Base-by-base conservation (phyloP, 2,113 vertebrate genomes). In the Bufo gargarizans region DNA sequence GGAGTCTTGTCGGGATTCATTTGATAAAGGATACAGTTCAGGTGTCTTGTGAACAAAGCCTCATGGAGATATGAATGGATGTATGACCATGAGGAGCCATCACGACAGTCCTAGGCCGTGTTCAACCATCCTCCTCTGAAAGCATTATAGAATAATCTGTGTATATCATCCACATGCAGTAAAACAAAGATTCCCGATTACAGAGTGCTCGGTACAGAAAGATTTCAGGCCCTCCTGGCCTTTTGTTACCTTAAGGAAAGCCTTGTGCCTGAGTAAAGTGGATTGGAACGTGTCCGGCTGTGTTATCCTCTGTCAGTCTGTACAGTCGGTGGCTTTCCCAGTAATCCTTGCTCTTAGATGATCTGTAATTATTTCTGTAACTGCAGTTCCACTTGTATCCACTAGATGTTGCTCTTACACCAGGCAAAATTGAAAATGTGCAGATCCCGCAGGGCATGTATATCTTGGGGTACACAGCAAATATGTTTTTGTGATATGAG, bases 261-360 rank as follows among this genome's bases (percentile, higher is more conserved):
- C 69, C 33, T 45, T 22, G 13, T 45, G 56, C 43, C 72, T 77
- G 20, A 47, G 47, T 47, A 77, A 77, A 77, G 84, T 76, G 16
- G 12, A 49, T 77, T 86, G 63, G 56, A 86, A 77, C 49, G 33
- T 77, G 12, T 76, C 84, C 76, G 77, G 22, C 55, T 77, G 55
- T 77, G 65, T 77, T 86, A 61, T 61, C 71, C 56, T 77, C 61
- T 86, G 43, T 56, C 72, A 56, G n/a, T 11, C 22, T 22, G 33
- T 33, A 33, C 33, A 5, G 72, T 77, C 49, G 84, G 55, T 72
- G 77, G 71, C 72, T 49, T 74, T 86, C 12, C 55, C 22, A 49
- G 77, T 86, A 86, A 86, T 76, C 84, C 53, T 14, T 14, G 53
- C 69, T 58, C 69, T 58, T 47, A 59, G 72, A 86, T 77, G 53